Base-by-base conservation (phyloP, 1,140 invertebrate genomes). In the Drosophila kepulauana region DNA sequence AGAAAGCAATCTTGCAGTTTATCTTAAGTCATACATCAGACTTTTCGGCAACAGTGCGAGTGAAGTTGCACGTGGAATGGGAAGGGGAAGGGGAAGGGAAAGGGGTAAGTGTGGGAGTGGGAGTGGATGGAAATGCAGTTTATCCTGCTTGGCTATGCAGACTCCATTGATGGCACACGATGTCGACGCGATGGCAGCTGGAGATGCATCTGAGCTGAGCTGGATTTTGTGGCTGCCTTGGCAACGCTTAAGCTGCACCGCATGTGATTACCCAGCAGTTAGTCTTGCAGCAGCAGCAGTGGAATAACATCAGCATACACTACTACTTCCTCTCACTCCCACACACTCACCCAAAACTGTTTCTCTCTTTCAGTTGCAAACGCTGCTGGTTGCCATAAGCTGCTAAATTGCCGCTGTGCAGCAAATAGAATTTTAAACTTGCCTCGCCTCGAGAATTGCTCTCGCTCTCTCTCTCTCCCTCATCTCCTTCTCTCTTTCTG, bases 201-300 rank as follows among this genome's bases (percentile, higher is more conserved):
- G 63, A 71, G 58, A 46, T 68, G 71, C 64, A 68, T 16, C 63
- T 64, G 75, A 76, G 71, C 59, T 51, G 49, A 54, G 11, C 35
- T 57, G 35, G 41, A 70, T 65, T 64, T 65, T 71, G 73, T 20
- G 72, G 76, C 69, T 77, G 82, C 69, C 69, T 52, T 67, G 75
- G 78, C 71, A 78, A 76, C 72, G 85, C 68, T 89, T 85, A 71
- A 89, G 81, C 73, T 89, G 75, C 81, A 63, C 85, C 85, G 86
- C 85, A 89, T 89, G 85, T 82, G 86, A 88, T 88, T 88, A 88
- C 85, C 84, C 81, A 84, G 85, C 82, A 87, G 82, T 87, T 87
- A 88, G 82, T 87, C 76, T 87, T 64, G 62, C 48, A 48, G 30
- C 15, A 58, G 45, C 30, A 70, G 68, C 52, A 81, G 78, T 86